These are phyloP conservation scores for Hirundichthys speculiger DNA, from an alignment of 2,113 vertebrate species.

Conservation along the genomic window DNA sequence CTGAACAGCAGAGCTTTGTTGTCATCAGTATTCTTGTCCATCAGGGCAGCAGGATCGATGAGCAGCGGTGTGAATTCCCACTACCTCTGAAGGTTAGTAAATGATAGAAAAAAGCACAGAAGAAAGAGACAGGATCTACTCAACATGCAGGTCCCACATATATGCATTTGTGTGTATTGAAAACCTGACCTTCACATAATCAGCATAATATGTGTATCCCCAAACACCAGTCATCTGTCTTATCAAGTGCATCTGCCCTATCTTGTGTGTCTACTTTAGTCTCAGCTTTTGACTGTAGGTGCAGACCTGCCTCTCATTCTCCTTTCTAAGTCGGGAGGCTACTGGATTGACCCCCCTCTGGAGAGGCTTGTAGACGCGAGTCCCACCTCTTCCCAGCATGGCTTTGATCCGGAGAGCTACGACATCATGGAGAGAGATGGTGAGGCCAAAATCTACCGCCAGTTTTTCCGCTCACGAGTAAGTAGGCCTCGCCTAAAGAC, in stretches of 20 bases:
- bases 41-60: conserved; percentile 88
- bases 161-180: not conserved
- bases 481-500: conserved; percentile 25
- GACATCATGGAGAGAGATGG: conserved; percentile 87
- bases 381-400: conserved; percentile 72
- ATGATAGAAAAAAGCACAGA: conserved; percentile 1
- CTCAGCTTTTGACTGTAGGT: conserved; percentile 82
- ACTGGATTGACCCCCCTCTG: conserved; percentile 87
- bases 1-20: conserved; percentile 31
- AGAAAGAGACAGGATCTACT: too few species aligned
- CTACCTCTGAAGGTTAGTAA: conserved; percentile 84
- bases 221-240: conserved; percentile 27
- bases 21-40: conserved; percentile 37
- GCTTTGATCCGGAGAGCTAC: conserved; percentile 73
- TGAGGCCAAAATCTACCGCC: conserved; percentile 86
- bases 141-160: not conserved
- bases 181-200: conserved; percentile 27
- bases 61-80: conserved; percentile 89
- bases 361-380: conserved; percentile 77
- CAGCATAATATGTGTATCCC: conserved; percentile 13
- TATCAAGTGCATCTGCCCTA: not conserved
- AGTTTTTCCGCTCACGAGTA: conserved; percentile 87
- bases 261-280: conserved; percentile 57
- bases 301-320: conserved; percentile 86
- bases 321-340: conserved; percentile 86